These are phyloP conservation scores for Drosophila rellima DNA, from an alignment of 2,888 invertebrate genomes.

Conservation along the genomic window DNA sequence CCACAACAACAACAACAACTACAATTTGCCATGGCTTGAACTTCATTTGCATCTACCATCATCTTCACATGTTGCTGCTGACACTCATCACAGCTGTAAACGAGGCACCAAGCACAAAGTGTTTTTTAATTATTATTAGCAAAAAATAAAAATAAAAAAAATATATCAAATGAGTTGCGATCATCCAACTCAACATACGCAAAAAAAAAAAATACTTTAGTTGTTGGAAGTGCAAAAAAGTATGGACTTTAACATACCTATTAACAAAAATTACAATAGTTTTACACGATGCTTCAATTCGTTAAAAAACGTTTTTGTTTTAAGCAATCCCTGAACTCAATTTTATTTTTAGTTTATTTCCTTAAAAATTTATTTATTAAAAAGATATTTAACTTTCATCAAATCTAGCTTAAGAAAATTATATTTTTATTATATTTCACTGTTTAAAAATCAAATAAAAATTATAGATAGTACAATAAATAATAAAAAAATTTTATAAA, in stretches of 20 bases:
- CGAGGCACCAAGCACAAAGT: constrained; percentile 57
- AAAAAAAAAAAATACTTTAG: neutral
- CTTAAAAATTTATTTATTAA: too few relatives aligned
- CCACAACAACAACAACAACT: constrained; percentile 19
- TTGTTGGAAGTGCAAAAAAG: neutral
- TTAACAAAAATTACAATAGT: neutral
- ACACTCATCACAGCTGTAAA: constrained; percentile 36
- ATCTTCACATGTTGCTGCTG: constrained; percentile 4
- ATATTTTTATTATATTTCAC: neutral
- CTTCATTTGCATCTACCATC: constrained; percentile 36
- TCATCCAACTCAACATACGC: neutral
- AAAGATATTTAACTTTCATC: neutral
- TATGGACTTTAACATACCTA: neutral
- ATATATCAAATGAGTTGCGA: constrained; percentile 20
- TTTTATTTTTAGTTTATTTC: too few relatives aligned
- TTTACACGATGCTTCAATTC: too few relatives aligned
- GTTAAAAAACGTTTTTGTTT: too few relatives aligned
- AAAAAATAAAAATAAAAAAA: constrained; percentile 14
- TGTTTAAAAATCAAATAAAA: neutral
- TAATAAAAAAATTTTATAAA: neutral
- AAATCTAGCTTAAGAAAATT: neutral
- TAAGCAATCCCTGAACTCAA: too few relatives aligned
- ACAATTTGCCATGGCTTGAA: constrained; percentile 52
- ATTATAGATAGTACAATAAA: neutral
- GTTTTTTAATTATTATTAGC: constrained; percentile 72